These are phyloP conservation scores for Drosophila sp. DNA, from an alignment of 1,140 invertebrate genomes.

Conservation along the genomic window DNA sequence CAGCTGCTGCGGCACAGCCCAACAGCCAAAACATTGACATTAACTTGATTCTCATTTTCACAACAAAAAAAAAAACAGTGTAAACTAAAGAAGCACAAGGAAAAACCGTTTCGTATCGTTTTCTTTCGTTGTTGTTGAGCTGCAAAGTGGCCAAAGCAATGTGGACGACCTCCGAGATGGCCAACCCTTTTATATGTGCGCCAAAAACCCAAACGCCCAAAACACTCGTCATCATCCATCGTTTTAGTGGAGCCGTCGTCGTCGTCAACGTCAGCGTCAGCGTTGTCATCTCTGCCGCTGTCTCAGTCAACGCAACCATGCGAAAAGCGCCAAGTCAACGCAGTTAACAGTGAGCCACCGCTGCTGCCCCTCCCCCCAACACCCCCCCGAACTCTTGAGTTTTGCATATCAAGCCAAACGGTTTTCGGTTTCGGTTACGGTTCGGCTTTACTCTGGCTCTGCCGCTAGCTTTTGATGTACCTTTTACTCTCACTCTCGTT, in stretches of 20 bases:
- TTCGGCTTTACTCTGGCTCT: constrained; percentile 30
- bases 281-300: constrained; percentile 11
- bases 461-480: constrained; percentile 18
- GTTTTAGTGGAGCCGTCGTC: constrained; percentile 17
- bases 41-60: constrained; percentile 28
- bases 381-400: constrained; percentile 6
- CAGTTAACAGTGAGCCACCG: constrained; percentile 32
- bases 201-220: constrained; percentile 29
- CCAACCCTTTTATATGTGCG: constrained; percentile 74
- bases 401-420: constrained; percentile 51
- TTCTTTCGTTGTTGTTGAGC: constrained; percentile 29
- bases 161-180: constrained; percentile 68
- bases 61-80: constrained; percentile 20
- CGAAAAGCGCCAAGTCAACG: constrained; percentile 57
- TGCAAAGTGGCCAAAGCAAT: constrained; percentile 46
- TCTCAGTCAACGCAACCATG: constrained; percentile 43
- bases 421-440: constrained; percentile 41
- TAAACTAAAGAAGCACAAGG: background rate
- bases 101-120: background rate
- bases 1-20: constrained; percentile 8
- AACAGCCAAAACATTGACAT: constrained; percentile 4
- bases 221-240: constrained; percentile 31
- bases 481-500: constrained; percentile 20
- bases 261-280: constrained; percentile 14
- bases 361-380: background rate